Evolutionary conservation across 1,140 invertebrate species (phyloP), one percentile per base, ranked within the genome.

Genomic region (Piezodorus guildinii): DNA sequence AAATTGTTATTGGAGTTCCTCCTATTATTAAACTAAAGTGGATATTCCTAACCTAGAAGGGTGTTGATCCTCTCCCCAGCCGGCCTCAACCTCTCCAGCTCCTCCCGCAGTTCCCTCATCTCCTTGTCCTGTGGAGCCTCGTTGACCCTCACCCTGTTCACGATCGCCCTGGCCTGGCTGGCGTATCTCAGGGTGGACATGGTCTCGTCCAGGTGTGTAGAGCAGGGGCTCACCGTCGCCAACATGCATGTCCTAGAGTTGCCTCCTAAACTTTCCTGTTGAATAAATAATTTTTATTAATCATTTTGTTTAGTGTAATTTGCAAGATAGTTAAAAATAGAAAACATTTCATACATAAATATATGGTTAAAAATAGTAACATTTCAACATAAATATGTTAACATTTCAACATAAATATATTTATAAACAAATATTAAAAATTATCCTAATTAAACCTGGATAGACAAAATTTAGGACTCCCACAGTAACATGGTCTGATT

Each of bases 151-250:
- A 87, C 83, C 61, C 83, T 81, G 74, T 91, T 91, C 64, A 90
- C 82, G 65, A 96, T 96, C 63, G 88, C 87, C 71, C 94, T 84
- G 0, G 93, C 93, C 71, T 90, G 84, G 72, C 87, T 88, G 8
- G 88, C 90, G 72, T 93, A 94, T 16, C 92, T 79, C 43, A 94
- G 78, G 0, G 92, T 94, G 0, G 90, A 87, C 23, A 94, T 79
- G 14, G 85, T 88, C 72, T 89, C 86, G 62, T 94, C 91, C 19
- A 86, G 73, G 75, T 92, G 86, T 46, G 80, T 75, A 69, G 81
- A 85, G 14, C 87, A 83, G 12, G 91, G 90, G 54, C 90, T 86
- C 30, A 87, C 80, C 0, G 85, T 88, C 12, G 84, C 85, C 64
- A 88, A 70, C 83, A 85, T 84, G 1, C 80, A 79, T 0, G 83